Evolutionary conservation across 2,888 invertebrate species (phyloP).

Genomic region (Cosmia trapezina): DNA sequence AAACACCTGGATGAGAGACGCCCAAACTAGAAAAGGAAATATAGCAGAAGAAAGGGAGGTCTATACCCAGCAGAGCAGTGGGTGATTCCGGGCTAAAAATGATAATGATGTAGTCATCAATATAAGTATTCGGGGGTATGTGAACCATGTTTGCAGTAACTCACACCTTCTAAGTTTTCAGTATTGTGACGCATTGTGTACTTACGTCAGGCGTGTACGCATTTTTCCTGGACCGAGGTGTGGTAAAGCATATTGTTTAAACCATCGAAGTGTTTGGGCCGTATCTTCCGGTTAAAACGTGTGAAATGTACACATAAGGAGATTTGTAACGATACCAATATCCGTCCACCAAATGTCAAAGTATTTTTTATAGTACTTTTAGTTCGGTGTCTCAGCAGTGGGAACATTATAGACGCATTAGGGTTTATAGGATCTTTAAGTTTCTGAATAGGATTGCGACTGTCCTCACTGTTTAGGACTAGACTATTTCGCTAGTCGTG

Average conservation of each 20-base stretch:
- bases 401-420: neutral
- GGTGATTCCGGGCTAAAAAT: neutral
- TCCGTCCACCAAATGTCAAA: slow-evolving; percentile 24
- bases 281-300: slow-evolving; percentile 49
- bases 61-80: neutral
- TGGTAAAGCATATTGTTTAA: slow-evolving; percentile 66
- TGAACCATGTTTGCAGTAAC: slow-evolving; percentile 9
- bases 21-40: neutral
- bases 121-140: neutral
- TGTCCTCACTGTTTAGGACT: neutral
- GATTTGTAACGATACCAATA: slow-evolving; percentile 36
- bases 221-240: slow-evolving; percentile 60
- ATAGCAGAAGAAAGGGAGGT: neutral
- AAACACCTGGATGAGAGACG: neutral
- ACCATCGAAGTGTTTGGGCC: slow-evolving; percentile 23
- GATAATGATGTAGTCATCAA: neutral
- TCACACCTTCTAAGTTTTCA: slow-evolving; percentile 26
- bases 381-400: neutral
- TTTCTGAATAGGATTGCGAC: neutral
- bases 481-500: neutral
- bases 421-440: neutral
- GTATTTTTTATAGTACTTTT: slow-evolving; percentile 1
- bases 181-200: slow-evolving; percentile 38
- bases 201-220: slow-evolving; percentile 16
- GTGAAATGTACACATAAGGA: slow-evolving; percentile 44